Base-by-base conservation (phyloP, 2,113 vertebrate species). In the Diglossa brunneiventris region DNA sequence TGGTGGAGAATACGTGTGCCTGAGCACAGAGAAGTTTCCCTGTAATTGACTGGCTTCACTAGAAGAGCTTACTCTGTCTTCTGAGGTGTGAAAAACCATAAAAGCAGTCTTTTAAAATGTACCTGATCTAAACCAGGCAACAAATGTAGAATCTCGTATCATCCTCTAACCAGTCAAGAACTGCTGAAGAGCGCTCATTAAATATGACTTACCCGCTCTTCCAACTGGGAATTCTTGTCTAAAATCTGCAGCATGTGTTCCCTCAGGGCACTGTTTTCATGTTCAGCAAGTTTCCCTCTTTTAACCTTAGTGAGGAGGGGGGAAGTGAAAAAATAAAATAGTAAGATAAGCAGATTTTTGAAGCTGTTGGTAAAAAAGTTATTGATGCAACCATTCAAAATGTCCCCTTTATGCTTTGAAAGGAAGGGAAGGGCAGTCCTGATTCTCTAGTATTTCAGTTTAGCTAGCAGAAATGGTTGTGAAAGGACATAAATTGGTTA, bases 221-320 rank as follows among this genome's bases (percentile, higher is more conserved):
- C 98, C 75, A 99, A 7, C 17, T n/a, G 97, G 78, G 96, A 95
- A 69, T 98, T 99, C 96, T 97, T 98, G 83, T 98, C 98, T 93
- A 98, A 96, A 93, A 99, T 98, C 68, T 98, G 98, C 42, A 98
- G 97, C 97, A 99, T 98, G 88, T 99, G 98, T 74, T 98, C 98
- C 83, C 94, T 98, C 69, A 99, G 93, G 78, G 98, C 98, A 4
- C 84, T 53, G 22, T 98, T 97, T 81, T 98, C 98, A 44, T 99
- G 98, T 47, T 98, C 96, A 17, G 96, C 95, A 73, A 99, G 97
- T 61, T 97, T 97, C 13, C 92, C 96, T 96, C 98, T 97, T 97
- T 98, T 99, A 59, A 97, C 98, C 98, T 99, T 86, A 62, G 62
- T 81, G 35, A 92, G 41, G 44, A 89, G 53, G 12, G 13, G 10